phyloP scores from a whole-genome alignment of 2,797 vertebrate species.

The Sebastes iracundus region DNA sequence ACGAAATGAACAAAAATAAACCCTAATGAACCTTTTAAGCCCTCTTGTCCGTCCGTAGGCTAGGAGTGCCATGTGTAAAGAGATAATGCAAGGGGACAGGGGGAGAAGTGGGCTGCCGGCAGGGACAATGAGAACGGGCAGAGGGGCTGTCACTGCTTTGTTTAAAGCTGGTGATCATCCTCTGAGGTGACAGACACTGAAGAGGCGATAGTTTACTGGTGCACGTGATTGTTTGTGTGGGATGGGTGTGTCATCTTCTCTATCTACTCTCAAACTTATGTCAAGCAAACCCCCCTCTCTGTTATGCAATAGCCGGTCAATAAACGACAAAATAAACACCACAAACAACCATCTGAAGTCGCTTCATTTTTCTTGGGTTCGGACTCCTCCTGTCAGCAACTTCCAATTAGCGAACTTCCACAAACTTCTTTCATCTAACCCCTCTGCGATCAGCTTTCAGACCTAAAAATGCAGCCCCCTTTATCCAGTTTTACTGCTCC shows the following conservation, averaged over 20 bases:
- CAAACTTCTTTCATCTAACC: slow-evolving; percentile 8
- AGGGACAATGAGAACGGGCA: slow-evolving; percentile 64
- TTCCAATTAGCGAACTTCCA: slow-evolving; percentile 13
- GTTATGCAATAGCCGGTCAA: neutral
- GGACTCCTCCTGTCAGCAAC: neutral
- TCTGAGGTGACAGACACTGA: slow-evolving; percentile 69
- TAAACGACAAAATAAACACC: slow-evolving; percentile 16
- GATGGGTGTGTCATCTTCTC: neutral
- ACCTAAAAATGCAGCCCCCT: slow-evolving; percentile 20
- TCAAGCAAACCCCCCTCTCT: slow-evolving; percentile 1
- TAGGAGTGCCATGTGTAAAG: slow-evolving; percentile 47
- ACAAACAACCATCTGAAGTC: neutral
- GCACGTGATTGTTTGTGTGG: slow-evolving; percentile 20
- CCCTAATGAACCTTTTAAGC: slow-evolving; percentile 82
- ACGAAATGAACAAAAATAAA: slow-evolving; percentile 82
- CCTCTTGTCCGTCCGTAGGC: slow-evolving; percentile 61
- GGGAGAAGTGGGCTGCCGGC: slow-evolving; percentile 76
- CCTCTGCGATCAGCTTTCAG: slow-evolving; percentile 22
- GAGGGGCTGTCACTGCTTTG: slow-evolving; percentile 63
- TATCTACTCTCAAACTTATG: neutral
- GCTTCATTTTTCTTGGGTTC: slow-evolving; percentile 6
- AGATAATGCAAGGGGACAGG: slow-evolving; percentile 75
- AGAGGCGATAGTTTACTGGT: slow-evolving; percentile 58
- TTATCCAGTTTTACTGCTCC: slow-evolving; percentile 27
- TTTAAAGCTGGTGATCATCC: slow-evolving; percentile 65